These are phyloP conservation scores for Grammomys surdaster DNA, from an alignment of 2,113 vertebrate species.

Conservation along the genomic window DNA sequence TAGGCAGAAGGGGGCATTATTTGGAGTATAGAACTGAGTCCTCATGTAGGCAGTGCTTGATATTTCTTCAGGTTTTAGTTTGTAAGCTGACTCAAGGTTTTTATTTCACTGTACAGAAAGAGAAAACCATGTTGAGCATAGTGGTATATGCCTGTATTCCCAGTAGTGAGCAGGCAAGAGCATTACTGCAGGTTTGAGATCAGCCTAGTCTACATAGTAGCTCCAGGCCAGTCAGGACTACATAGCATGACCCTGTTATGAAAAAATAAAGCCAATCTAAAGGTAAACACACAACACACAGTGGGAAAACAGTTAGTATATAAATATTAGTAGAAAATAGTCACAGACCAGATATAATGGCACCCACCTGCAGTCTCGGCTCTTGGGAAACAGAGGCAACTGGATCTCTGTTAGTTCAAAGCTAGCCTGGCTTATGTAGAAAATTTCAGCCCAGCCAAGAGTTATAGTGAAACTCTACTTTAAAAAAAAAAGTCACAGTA, in stretches of 20 bases:
- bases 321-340: slow-evolving; percentile 20
- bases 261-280: not conserved
- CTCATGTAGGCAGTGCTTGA: not conserved
- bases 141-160: not conserved
- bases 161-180: not conserved
- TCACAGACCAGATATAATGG: not conserved
- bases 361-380: not conserved
- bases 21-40: not conserved
- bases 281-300: slow-evolving; percentile 10
- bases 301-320: not conserved
- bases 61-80: slow-evolving; percentile 32
- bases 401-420: not conserved
- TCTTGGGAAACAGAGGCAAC: not conserved
- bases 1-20: not conserved
- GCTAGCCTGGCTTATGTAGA: not conserved
- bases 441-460: not conserved
- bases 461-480: not conserved
- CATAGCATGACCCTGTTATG: not conserved
- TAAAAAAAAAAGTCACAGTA: slow-evolving; percentile 30
- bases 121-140: not conserved
- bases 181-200: not conserved
- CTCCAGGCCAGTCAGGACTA: not conserved
- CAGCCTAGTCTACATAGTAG: not conserved
- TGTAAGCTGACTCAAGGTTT: slow-evolving; percentile 2
- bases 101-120: slow-evolving; percentile 18